Percentiles rank a stretch among this genome's conserved stretches.
phyloP scores from a whole-genome alignment of 2,888 invertebrate genomes.

The Aproaerema taeniolella region DNA sequence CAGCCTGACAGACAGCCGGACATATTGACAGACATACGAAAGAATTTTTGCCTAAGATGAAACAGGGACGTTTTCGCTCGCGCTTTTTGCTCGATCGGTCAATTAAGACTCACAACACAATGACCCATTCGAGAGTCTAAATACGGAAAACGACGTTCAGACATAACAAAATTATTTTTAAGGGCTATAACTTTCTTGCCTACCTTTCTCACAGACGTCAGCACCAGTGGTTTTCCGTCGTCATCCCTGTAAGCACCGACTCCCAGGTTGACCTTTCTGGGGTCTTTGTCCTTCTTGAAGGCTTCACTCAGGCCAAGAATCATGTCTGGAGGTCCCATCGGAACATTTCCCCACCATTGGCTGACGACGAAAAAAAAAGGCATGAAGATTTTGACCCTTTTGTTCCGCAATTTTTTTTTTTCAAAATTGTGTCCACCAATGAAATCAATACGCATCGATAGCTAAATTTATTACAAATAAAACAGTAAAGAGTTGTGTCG shows the following conservation, averaged over 20 bases:
- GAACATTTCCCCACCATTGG: conserved; percentile 92
- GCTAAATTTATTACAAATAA: too few species aligned
- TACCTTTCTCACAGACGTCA: conserved; percentile 90
- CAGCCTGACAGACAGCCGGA: too few species aligned
- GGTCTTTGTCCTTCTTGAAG: conserved; percentile 91
- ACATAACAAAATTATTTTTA: too few species aligned
- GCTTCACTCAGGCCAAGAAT: conserved; percentile 99
- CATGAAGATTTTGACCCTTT: conserved; percentile 2
- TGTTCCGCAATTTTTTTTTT: too few species aligned
- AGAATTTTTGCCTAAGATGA: too few species aligned
- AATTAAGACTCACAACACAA: too few species aligned
- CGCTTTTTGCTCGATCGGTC: too few species aligned
- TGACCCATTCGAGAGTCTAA: too few species aligned
- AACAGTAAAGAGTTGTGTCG: neutral
- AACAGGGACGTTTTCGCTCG: too few species aligned
- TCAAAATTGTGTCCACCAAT: neutral
- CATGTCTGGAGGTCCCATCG: conserved; percentile 98
- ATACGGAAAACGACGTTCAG: too few species aligned
- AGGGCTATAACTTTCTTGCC: too few species aligned
- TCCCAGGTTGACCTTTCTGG: conserved; percentile 97
- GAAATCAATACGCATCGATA: neutral
- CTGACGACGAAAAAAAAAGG: conserved; percentile 54
- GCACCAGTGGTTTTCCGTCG: conserved; percentile 95
- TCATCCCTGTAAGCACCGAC: conserved; percentile 98
- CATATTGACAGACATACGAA: too few species aligned